Evolutionary conservation across 1,140 invertebrate species (phyloP).

Genomic region (Euschistus heros): DNA sequence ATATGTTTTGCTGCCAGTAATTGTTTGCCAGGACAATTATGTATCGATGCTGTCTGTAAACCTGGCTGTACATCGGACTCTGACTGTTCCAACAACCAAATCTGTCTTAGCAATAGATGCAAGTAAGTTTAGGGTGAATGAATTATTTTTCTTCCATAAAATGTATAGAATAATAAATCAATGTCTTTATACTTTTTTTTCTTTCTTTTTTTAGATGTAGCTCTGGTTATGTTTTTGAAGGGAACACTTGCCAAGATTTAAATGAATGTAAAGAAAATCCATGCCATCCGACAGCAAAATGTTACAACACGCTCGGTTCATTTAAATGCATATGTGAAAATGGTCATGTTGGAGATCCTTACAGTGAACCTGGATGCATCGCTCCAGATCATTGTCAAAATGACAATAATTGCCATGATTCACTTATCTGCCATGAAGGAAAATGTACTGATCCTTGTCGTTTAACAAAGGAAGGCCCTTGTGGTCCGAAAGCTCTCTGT

Average conservation of each 20-base stretch:
- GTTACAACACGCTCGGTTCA: conserved; percentile 67
- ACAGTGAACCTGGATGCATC: conserved; percentile 54
- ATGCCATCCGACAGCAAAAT: conserved; percentile 67
- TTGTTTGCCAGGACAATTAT: conserved; percentile 78
- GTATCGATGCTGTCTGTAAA: conserved; percentile 68
- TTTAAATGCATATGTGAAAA: conserved; percentile 66
- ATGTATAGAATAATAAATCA: not conserved
- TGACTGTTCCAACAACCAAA: conserved; percentile 66
- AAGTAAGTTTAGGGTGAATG: conserved; percentile 36
- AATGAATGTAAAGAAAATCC: conserved; percentile 68
- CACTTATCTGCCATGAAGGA: conserved; percentile 55
- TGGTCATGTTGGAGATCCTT: conserved; percentile 68
- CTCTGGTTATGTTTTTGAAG: conserved; percentile 53
- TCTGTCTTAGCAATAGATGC: conserved; percentile 71
- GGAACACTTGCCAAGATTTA: conserved; percentile 61
- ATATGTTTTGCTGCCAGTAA: conserved; percentile 81
- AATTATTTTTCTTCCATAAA: not conserved
- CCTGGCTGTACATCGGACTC: conserved; percentile 68
- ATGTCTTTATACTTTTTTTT: not conserved
- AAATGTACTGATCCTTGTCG: conserved; percentile 68
- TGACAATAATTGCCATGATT: conserved; percentile 57
- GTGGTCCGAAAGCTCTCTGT: conserved; percentile 63
- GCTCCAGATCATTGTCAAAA: conserved; percentile 56
- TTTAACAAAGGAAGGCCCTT: conserved; percentile 38
- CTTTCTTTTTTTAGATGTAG: conserved; percentile 40